Evolutionary conservation across 2,113 vertebrate genomes (phyloP).

Genomic region (Gnathonemus longibarbis): DNA sequence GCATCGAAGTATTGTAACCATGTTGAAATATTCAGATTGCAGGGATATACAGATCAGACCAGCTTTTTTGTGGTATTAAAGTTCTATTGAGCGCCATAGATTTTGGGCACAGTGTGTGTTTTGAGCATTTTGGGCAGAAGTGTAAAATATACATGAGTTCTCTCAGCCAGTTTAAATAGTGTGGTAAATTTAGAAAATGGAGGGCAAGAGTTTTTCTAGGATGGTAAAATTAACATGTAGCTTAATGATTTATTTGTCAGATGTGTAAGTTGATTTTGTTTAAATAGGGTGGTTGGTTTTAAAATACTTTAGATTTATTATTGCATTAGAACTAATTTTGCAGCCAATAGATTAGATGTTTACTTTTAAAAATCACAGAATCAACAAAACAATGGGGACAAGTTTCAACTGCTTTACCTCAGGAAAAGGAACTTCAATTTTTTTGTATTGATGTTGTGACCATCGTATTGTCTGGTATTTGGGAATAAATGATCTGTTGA

Average conservation of each 20-base stretch:
- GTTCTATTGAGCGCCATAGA: neutral
- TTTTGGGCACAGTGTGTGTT: neutral
- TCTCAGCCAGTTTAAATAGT: neutral
- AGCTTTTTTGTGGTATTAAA: neutral
- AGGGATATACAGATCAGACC: neutral
- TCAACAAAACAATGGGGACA: neutral
- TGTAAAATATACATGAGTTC: neutral
- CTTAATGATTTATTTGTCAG: slow-evolving; percentile 2
- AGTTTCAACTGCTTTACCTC: neutral
- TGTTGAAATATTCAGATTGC: neutral
- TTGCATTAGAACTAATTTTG: neutral
- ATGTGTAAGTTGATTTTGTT: neutral
- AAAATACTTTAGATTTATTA: neutral
- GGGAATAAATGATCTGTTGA: slow-evolving; percentile 2
- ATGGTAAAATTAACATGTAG: neutral
- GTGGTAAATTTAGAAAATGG: neutral
- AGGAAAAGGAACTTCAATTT: neutral
- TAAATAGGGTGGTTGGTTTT: neutral
- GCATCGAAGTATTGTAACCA: neutral
- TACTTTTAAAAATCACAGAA: neutral
- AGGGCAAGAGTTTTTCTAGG: neutral
- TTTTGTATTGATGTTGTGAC: neutral
- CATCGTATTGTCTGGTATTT: slow-evolving; percentile 1
- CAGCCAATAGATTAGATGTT: neutral
- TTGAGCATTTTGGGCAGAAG: neutral